Evolutionary conservation across 2,888 invertebrate species (phyloP).

Genomic region (Isoperla grammatica): DNA sequence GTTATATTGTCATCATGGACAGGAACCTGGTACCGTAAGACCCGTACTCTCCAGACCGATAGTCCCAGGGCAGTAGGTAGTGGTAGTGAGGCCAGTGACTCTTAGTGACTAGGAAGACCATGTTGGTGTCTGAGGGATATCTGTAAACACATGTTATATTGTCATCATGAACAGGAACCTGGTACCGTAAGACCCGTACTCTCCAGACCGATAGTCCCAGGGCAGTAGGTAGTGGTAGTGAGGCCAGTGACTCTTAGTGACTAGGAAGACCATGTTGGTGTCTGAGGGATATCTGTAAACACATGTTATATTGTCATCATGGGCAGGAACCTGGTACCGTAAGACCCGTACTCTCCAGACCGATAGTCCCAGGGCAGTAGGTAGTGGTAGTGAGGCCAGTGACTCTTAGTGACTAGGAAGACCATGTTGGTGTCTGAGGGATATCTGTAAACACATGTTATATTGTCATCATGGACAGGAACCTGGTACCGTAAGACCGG

Average conservation of each 20-base stretch:
- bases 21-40: slow-evolving; percentile 54
- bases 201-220: slow-evolving; percentile 76
- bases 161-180: no score
- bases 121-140: slow-evolving; percentile 63
- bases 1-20: no score
- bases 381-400: slow-evolving; percentile 80
- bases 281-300: slow-evolving; percentile 57
- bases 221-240: slow-evolving; percentile 75
- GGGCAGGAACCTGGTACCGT: slow-evolving; percentile 55
- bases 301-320: no score
- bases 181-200: slow-evolving; percentile 59
- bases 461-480: no score
- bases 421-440: slow-evolving; percentile 68
- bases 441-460: slow-evolving; percentile 47
- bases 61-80: slow-evolving; percentile 71
- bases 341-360: slow-evolving; percentile 70
- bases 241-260: slow-evolving; percentile 71
- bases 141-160: slow-evolving; percentile 45
- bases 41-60: slow-evolving; percentile 76
- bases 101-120: slow-evolving; percentile 67
- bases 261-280: slow-evolving; percentile 67
- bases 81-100: slow-evolving; percentile 79
- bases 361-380: slow-evolving; percentile 73
- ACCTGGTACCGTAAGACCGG: no score
- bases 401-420: slow-evolving; percentile 66